A percentile compares a stretch with the other conserved stretches of the same genome.
Evolutionary conservation across 2,888 invertebrate species (phyloP).

Genomic region (Vanessa cardui): DNA sequence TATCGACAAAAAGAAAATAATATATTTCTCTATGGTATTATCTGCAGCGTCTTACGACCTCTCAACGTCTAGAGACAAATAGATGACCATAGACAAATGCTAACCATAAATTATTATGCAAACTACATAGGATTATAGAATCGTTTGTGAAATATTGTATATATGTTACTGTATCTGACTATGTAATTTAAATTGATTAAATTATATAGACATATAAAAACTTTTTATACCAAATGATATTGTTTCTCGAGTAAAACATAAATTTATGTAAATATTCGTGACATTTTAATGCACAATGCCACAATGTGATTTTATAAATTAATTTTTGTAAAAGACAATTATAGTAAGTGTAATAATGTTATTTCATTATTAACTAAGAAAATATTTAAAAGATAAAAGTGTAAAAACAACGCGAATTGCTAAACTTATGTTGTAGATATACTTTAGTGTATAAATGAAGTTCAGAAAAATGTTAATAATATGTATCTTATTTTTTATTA

Average conservation of each 20-base stretch:
- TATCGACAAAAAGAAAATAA: not conserved
- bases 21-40: not conserved
- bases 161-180: slow-evolving; percentile 42
- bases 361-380: slow-evolving; percentile 37
- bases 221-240: slow-evolving; percentile 49
- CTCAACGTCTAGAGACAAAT: slow-evolving; percentile 14
- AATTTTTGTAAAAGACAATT: slow-evolving; percentile 66
- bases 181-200: slow-evolving; percentile 41
- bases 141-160: slow-evolving; percentile 49
- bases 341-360: slow-evolving; percentile 37
- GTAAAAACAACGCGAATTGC: not conserved
- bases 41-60: slow-evolving; percentile 11
- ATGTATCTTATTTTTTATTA: not conserved
- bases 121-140: slow-evolving; percentile 44
- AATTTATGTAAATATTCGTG: slow-evolving; percentile 49
- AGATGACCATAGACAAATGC: not conserved
- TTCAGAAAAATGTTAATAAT: not conserved
- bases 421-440: not conserved
- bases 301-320: slow-evolving; percentile 55
- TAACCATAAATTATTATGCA: slow-evolving; percentile 39
- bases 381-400: not conserved
- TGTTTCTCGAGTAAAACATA: slow-evolving; percentile 38
- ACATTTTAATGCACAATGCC: slow-evolving; percentile 51
- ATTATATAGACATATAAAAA: slow-evolving; percentile 43
- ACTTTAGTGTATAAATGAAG: not conserved